phyloP scores from a whole-genome alignment of 2,888 invertebrate species.

The Ashinkailepas kermadecensis region DNA sequence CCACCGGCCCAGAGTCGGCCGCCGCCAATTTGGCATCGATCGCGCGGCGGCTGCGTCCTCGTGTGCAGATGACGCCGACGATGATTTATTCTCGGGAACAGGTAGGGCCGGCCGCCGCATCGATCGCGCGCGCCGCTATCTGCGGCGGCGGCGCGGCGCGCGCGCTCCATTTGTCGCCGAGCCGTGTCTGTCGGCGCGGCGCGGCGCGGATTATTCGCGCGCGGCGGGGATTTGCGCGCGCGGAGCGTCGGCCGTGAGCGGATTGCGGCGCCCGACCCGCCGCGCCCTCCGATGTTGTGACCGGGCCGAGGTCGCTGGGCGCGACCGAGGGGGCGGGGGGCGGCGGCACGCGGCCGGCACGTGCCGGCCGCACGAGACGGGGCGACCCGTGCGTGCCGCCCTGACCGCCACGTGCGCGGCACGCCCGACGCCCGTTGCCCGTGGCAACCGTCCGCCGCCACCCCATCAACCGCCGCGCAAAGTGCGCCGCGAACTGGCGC shows the following conservation, averaged over 20 bases:
- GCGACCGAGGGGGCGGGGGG: too few relatives aligned
- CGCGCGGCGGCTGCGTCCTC: background rate
- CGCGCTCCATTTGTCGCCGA: background rate
- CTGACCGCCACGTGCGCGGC: too few relatives aligned
- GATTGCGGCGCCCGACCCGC: background rate
- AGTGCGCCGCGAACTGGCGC: too few relatives aligned
- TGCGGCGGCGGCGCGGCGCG: background rate
- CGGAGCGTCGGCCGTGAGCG: background rate
- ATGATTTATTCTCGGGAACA: slow-evolving; percentile 16
- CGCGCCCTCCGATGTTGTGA: too few relatives aligned
- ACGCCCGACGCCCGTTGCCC: too few relatives aligned
- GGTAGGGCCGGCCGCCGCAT: background rate
- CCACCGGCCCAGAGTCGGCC: background rate
- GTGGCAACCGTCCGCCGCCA: too few relatives aligned
- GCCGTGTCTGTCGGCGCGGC: background rate
- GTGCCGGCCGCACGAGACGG: too few relatives aligned
- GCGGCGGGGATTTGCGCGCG: background rate
- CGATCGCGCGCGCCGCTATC: background rate
- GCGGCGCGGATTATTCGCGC: slow-evolving; percentile 5
- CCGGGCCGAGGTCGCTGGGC: too few relatives aligned
- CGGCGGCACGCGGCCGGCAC: too few relatives aligned
- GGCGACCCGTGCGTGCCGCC: too few relatives aligned
- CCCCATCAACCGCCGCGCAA: too few relatives aligned
- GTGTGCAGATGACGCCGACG: background rate
- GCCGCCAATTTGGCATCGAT: background rate